Evolutionary conservation across 1,140 invertebrate species (phyloP), one percentile per base, ranked within the genome.

Genomic region (Pollicipes pollicipes): DNA sequence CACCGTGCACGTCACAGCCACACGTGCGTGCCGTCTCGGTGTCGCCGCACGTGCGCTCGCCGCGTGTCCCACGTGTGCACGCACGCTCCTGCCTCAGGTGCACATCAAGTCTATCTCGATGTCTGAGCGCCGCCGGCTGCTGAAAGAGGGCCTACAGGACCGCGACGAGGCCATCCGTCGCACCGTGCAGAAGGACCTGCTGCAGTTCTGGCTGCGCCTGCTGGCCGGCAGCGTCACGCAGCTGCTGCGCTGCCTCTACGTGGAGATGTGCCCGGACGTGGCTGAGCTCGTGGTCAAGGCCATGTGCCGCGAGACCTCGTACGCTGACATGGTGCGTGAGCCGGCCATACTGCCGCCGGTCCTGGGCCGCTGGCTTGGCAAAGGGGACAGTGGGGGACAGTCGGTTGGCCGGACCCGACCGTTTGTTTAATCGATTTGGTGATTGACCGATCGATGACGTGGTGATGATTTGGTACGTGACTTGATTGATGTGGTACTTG

Each of bases 121-220:
- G 35, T 83, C 83, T 21, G 85, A 90, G 74, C 82, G 88, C 72
- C 82, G 88, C 63, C 77, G 81, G 16, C 79, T 90, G 1, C 75
- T 90, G 1, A 81, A 84, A 28, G 82, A 83, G 73, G 89, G 88
- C 0, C 80, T 90, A 0, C 84, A 83, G 72, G 88, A 91, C 76
- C 80, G 80, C 73, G 82, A 83, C 35, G 82, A 85, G 75, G 76
- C 71, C 10, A 75, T 76, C 1, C 75, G 73, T 1, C 66, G 68
- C 10, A 71, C 70, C 35, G 75, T 76, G 37, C 68, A 74, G 37
- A 76, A 74, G 68, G 66, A 72, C 29, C 66, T 76, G 35, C 74
- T 74, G 30, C 72, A 72, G 28, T 77, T 83, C 0, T 91, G 89
- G 89, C 77, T 90, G 45, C 78, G 82, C 26, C 78, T 83, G 58